Evolutionary conservation across 2,113 vertebrate genomes (phyloP).

Genomic region (Leucopsar rothschildi): DNA sequence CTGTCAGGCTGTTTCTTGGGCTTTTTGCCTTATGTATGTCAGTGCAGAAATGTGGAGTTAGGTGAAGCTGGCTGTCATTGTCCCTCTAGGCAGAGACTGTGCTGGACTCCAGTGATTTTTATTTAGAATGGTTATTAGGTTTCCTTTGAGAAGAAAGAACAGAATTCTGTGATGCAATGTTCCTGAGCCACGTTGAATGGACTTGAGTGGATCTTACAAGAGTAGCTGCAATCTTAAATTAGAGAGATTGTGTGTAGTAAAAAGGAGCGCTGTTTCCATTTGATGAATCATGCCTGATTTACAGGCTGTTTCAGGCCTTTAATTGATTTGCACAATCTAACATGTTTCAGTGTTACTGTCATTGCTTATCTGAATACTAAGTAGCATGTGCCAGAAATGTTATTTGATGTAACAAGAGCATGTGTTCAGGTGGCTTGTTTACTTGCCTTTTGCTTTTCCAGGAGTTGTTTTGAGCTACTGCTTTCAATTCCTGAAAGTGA

Average conservation of each 20-base stretch:
- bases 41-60: neutral
- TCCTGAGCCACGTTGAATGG: neutral
- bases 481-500: constrained; percentile 94
- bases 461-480: constrained; percentile 97
- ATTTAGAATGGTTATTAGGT: neutral
- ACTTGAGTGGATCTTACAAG: neutral
- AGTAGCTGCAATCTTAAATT: neutral
- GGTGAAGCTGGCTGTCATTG: neutral
- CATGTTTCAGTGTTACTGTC: neutral
- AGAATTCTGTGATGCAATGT: neutral
- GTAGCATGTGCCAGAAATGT: neutral
- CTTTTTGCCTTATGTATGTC: neutral
- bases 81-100: neutral
- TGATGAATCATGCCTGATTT: neutral
- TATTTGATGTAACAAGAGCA: neutral
- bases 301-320: neutral
- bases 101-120: neutral
- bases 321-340: neutral
- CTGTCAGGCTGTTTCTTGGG: neutral
- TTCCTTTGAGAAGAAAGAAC: neutral
- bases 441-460: constrained; percentile 68
- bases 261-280: neutral
- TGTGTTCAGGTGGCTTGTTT: constrained; percentile 11
- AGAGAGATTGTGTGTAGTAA: neutral
- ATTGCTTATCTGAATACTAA: neutral